Evolutionary conservation across 2,113 vertebrate genomes (phyloP).

Genomic region (Cichladusa arquata): DNA sequence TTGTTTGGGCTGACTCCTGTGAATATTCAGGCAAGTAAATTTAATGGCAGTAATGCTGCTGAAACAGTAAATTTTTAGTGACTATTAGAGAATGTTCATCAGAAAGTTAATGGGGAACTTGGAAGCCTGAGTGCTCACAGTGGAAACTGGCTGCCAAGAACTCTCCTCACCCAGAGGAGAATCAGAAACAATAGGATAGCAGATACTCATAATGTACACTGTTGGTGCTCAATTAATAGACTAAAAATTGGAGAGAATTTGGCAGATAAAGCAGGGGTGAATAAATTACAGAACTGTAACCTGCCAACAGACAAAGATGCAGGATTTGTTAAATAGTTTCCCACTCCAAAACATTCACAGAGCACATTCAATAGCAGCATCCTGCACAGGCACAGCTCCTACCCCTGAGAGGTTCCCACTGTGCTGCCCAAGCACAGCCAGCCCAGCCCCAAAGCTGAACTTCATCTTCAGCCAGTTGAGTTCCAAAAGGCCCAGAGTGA

Average conservation of each 20-base stretch:
- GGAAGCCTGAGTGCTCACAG: slow-evolving; percentile 13
- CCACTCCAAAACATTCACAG: neutral
- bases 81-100: slow-evolving; percentile 9
- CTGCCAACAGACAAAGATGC: neutral
- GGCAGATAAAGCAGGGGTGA: slow-evolving; percentile 32
- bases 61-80: slow-evolving; percentile 26
- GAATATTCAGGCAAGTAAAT: neutral
- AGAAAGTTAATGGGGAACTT: slow-evolving; percentile 1
- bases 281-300: slow-evolving; percentile 24
- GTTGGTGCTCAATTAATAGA: slow-evolving; percentile 52
- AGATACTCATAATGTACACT: neutral
- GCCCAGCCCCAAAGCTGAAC: neutral
- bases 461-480: neutral
- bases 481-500: neutral
- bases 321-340: neutral
- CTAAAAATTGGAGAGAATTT: slow-evolving; percentile 19
- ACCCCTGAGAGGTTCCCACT: neutral
- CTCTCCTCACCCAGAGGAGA: slow-evolving; percentile 6
- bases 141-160: neutral
- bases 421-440: neutral
- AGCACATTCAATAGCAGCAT: neutral
- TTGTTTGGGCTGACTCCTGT: neutral
- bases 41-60: neutral
- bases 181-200: slow-evolving; percentile 8
- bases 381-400: neutral